Evolutionary conservation across 2,888 invertebrate species (phyloP), one percentile per base, ranked within the genome.

Genomic region (Philhelius pedissequus): DNA sequence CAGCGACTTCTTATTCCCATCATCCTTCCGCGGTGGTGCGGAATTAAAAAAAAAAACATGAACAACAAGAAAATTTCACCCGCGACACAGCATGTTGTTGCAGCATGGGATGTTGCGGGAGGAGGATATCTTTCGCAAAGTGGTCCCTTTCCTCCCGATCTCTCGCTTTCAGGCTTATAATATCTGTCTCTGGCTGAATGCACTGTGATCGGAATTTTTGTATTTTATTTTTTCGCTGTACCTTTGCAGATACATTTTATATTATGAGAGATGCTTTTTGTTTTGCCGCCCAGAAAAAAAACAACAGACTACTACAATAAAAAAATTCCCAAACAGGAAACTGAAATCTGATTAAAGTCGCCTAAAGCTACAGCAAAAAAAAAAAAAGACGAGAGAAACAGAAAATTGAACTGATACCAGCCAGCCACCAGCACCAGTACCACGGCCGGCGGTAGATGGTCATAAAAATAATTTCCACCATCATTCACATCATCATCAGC

Each of bases 11-110:
- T 50, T 79, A 18, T 48, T 48, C 64, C 38, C 62, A 52, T 43
- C 69, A 45, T 75, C 69, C 22, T 43, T 5, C 35, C 7, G 18
- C 48, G 48, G 13, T 22, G 3, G 25, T 32, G 54, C 18, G 79
- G 78, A 69, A 78, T 83, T 78, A 5, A 15, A 64, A 52, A 30
- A 35, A n/a, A 45, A 78, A 83, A 83, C 82, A 86, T 62, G 84
- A 80, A 84, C 80, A 80, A 84, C 84, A 84, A 84, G 84, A 84
- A 84, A 84, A 80, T 75, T 80, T 80, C 75, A 70, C 66, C 79
- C 79, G 69, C 82, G 82, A 78, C 73, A 73, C 78, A 73, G 68
- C 82, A 82, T 77, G 81, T 73, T 77, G 68, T 13, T 5, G 18
- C 15, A 30, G 54, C 3, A 15, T 60, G 25, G 43, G 73, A 68